A percentile compares a stretch with the other conserved stretches of the same genome.
Conservation (phyloP, 2,888 invertebrate species). For the Tiphia femorata region DNA sequence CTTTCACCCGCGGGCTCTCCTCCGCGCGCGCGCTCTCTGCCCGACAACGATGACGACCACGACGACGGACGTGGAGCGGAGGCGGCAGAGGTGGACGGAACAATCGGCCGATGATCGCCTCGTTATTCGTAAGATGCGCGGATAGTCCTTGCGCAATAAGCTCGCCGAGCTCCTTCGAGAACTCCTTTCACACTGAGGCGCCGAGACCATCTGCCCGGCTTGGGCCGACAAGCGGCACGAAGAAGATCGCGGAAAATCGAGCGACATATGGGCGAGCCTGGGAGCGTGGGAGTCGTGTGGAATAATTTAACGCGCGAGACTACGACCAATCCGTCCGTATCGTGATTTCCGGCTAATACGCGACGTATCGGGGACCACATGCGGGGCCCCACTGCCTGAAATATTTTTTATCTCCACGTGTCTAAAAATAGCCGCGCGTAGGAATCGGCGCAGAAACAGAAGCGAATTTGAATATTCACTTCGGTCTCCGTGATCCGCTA, state of each 20-base stretch:
- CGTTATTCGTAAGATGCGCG: slow-evolving; percentile 37
- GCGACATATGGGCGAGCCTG: slow-evolving; percentile 24
- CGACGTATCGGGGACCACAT: slow-evolving; percentile 25
- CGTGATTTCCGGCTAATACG: slow-evolving; percentile 36
- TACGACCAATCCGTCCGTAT: slow-evolving; percentile 39
- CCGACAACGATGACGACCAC: too few relatives aligned
- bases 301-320: slow-evolving; percentile 9
- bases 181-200: slow-evolving; percentile 31
- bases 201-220: slow-evolving; percentile 4
- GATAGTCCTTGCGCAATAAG: slow-evolving; percentile 25
- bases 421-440: too few relatives aligned
- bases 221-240: not conserved
- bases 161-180: not conserved
- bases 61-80: too few relatives aligned
- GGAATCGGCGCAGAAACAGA: too few relatives aligned
- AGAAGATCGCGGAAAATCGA: slow-evolving; percentile 24
- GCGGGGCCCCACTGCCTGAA: too few relatives aligned
- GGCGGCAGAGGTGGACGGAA: slow-evolving; percentile 19
- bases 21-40: too few relatives aligned
- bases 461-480: too few relatives aligned
- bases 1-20: slow-evolving; percentile 45
- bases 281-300: slow-evolving; percentile 7
- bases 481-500: too few relatives aligned
- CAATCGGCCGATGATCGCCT: slow-evolving; percentile 42
- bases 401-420: too few relatives aligned